Percentiles rank a stretch among this genome's conserved stretches.
These are phyloP conservation scores for Meloidogyne hapla DNA, from an alignment of 1,140 invertebrate genomes.

Conservation along the genomic window DNA sequence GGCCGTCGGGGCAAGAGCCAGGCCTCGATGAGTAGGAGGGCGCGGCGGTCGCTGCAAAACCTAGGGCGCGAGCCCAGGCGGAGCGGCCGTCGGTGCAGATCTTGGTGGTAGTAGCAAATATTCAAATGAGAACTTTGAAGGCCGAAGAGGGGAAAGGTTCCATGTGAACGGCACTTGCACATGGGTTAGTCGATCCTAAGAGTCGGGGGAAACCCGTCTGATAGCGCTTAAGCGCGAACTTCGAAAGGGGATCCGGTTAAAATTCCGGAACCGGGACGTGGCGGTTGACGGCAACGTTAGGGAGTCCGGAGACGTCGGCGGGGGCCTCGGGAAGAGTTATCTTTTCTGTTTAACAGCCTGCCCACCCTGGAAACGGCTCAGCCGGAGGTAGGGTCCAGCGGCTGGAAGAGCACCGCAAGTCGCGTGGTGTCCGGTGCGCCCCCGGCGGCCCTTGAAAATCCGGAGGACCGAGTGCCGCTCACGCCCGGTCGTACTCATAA, in stretches of 20 bases:
- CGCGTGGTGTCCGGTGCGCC: slow-evolving; percentile 8
- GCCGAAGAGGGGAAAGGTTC: slow-evolving; percentile 83
- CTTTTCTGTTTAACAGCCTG: slow-evolving; percentile 26
- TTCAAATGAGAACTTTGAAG: slow-evolving; percentile 78
- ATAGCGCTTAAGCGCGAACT: slow-evolving; percentile 9
- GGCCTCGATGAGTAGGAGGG: slow-evolving; percentile 74
- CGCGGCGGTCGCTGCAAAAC: slow-evolving; percentile 74
- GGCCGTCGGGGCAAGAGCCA: slow-evolving; percentile 67
- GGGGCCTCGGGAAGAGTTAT: slow-evolving; percentile 24
- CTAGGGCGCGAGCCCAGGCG: slow-evolving; percentile 75
- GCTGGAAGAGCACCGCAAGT: slow-evolving; percentile 26
- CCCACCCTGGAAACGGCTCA: slow-evolving; percentile 67
- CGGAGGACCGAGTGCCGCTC: slow-evolving; percentile 62
- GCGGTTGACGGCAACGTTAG: slow-evolving; percentile 70
- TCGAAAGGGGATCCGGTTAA: slow-evolving; percentile 68
- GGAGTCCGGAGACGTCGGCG: slow-evolving; percentile 63
- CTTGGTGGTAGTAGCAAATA: too few species aligned
- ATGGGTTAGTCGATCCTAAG: slow-evolving; percentile 76
- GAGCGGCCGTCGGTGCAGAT: slow-evolving; percentile 79
- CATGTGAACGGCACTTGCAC: slow-evolving; percentile 84
- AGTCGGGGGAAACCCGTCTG: slow-evolving; percentile 65
- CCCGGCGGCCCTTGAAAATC: slow-evolving; percentile 9
- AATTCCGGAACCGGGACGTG: slow-evolving; percentile 66
- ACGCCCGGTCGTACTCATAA: slow-evolving; percentile 74
- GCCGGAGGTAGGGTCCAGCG: slow-evolving; percentile 65